Percentiles rank a stretch among this genome's conserved stretches.
Conservation (phyloP, 2,888 invertebrate species). For the Candidula unifasciata region DNA sequence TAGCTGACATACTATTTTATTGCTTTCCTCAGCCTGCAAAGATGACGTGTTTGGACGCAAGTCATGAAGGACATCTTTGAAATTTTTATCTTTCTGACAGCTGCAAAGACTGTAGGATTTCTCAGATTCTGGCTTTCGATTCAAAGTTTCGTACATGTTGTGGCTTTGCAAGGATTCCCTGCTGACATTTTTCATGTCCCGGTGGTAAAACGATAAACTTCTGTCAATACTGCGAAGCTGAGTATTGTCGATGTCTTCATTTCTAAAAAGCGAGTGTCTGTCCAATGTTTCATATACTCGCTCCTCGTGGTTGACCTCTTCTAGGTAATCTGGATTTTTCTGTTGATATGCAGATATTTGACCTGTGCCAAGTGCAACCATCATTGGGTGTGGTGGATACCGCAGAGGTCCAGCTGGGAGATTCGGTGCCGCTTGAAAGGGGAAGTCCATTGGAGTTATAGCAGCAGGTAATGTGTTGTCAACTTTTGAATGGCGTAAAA, state of each 20-base stretch:
- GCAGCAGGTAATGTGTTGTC: not conserved
- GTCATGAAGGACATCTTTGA: too few species aligned
- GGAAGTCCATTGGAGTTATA: not conserved
- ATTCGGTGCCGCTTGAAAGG: not conserved
- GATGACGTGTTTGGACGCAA: not conserved
- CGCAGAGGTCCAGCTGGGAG: too few species aligned
- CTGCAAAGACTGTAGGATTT: not conserved
- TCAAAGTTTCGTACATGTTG: not conserved
- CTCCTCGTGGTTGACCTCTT: not conserved
- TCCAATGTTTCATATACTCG: conserved; percentile 36
- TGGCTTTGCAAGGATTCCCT: not conserved
- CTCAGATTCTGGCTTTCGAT: not conserved
- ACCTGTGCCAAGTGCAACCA: too few species aligned
- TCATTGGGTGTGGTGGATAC: not conserved
- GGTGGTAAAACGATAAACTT: not conserved
- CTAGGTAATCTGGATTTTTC: too few species aligned
- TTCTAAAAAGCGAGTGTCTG: conserved; percentile 18
- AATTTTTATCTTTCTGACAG: not conserved
- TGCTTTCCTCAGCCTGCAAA: not conserved
- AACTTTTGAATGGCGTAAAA: conserved; percentile 18
- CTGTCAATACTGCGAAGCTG: not conserved
- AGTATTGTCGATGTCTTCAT: not conserved
- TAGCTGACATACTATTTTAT: conserved; percentile 22
- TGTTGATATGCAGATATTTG: too few species aligned
- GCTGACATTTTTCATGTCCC: not conserved